phyloP scores from a whole-genome alignment of 2,113 vertebrate species.

The Pogona vitticeps region DNA sequence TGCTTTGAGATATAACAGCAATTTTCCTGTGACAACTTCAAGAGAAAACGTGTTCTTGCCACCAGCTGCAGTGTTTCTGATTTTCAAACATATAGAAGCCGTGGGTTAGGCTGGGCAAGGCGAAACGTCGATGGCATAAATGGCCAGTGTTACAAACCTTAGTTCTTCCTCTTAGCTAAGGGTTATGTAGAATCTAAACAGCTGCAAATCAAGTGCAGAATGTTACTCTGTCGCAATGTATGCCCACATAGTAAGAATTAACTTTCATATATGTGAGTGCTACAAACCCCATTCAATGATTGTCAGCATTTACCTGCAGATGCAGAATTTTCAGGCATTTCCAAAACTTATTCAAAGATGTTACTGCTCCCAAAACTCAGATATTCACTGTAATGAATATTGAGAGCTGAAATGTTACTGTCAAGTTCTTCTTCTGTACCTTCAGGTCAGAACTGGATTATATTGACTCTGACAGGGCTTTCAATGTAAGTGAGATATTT shows the following conservation, averaged over 20 bases:
- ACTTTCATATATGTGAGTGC: not conserved
- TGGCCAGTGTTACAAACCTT: constrained; percentile 37
- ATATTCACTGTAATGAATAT: not conserved
- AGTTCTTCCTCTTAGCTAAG: constrained; percentile 53
- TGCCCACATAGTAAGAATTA: not conserved
- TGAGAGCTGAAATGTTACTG: not conserved
- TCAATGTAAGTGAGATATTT: too few species aligned
- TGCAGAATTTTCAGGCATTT: not conserved
- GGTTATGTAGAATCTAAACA: not conserved
- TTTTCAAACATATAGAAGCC: constrained; percentile 47
- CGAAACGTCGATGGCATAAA: constrained; percentile 28
- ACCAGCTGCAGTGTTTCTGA: constrained; percentile 27
- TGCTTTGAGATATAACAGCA: constrained; percentile 68
- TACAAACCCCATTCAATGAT: not conserved
- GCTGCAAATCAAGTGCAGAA: constrained; percentile 13
- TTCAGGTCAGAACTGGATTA: too few species aligned
- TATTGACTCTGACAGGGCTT: too few species aligned
- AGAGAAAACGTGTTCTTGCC: constrained; percentile 41
- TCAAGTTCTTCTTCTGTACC: not conserved
- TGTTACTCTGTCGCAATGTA: not conserved
- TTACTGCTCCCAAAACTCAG: not conserved
- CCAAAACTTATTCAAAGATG: not conserved
- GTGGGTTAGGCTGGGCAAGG: constrained; percentile 12
- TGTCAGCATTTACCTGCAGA: not conserved
- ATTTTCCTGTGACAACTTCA: constrained; percentile 18